A percentile compares a stretch with the other conserved stretches of the same genome.
Evolutionary conservation across 2,113 vertebrate species (phyloP).

Genomic region (Engystomops pustulosus): DNA sequence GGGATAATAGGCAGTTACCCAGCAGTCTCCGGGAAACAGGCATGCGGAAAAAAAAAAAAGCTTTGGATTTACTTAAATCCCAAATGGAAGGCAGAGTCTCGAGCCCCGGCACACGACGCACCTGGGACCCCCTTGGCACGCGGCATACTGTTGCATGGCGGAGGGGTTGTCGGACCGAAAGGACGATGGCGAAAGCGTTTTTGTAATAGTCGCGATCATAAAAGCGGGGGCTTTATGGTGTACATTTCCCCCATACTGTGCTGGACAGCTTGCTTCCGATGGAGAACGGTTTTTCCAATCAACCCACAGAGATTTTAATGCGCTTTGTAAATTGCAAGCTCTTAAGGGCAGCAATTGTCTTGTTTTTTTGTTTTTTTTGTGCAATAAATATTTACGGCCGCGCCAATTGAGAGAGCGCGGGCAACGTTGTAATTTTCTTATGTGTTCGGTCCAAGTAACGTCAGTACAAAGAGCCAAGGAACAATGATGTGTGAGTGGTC

Average conservation of each 20-base stretch:
- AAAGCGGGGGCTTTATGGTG: conserved; percentile 44
- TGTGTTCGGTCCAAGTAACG: background rate
- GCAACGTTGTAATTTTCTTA: no score
- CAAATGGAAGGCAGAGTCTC: conserved; percentile 80
- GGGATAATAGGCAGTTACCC: conserved; percentile 99
- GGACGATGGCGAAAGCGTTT: conserved; percentile 68
- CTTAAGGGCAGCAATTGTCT: conserved; percentile 41
- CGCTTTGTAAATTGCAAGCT: conserved; percentile 52
- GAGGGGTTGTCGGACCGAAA: conserved; percentile 58
- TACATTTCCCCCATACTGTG: conserved; percentile 53
- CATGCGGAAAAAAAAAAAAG: conserved; percentile 99
- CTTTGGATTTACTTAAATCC: conserved; percentile 98
- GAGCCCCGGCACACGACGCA: conserved; percentile 71
- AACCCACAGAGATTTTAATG: conserved; percentile 21
- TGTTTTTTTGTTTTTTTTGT: no score
- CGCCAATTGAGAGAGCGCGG: background rate
- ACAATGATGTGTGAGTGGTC: conserved; percentile 1
- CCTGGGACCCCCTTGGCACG: conserved; percentile 74
- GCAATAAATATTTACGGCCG: conserved; percentile 35
- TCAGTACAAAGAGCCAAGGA: background rate
- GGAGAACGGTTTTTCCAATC: conserved; percentile 28
- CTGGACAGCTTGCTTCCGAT: conserved; percentile 39
- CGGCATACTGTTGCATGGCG: conserved; percentile 66
- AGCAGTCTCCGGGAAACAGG: conserved; percentile 95
- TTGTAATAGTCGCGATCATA: conserved; percentile 64